These are phyloP conservation scores for Amphiprion clarkii DNA, from an alignment of 2,797 vertebrate genomes.

Conservation along the genomic window DNA sequence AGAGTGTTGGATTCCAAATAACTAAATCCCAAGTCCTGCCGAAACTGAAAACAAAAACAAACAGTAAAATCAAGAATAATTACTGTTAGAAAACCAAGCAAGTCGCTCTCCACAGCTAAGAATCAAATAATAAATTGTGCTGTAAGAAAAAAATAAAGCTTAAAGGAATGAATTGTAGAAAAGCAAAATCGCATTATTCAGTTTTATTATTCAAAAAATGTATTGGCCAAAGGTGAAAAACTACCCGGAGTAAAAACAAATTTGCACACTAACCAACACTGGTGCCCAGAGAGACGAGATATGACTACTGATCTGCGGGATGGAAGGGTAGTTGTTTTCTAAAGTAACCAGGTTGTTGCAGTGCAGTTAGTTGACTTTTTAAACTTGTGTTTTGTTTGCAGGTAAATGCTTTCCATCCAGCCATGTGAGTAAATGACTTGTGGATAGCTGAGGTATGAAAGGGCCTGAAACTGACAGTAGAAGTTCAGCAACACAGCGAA, in stretches of 20 bases:
- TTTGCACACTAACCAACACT: background rate
- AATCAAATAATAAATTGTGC: background rate
- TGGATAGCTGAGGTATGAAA: conserved; percentile 23
- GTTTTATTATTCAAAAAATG: background rate
- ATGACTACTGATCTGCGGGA: background rate
- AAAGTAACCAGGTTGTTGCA: background rate
- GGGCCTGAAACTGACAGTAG: conserved; percentile 2
- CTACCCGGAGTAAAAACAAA: no score
- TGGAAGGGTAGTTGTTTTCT: background rate
- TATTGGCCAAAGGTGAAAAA: background rate
- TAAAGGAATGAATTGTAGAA: background rate
- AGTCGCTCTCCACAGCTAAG: background rate
- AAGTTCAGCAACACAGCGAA: conserved; percentile 7
- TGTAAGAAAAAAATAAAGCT: background rate
- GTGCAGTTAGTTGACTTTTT: background rate
- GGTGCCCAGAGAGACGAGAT: background rate
- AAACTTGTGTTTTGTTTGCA: no score
- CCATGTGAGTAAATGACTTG: background rate
- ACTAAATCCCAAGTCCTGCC: no score
- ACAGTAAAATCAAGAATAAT: background rate
- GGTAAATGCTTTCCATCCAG: background rate
- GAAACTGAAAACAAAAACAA: background rate
- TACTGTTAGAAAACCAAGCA: background rate
- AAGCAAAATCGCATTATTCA: background rate
- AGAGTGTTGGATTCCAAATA: background rate